A percentile compares a stretch with the other conserved stretches of the same genome.
Conservation (phyloP, 2,113 vertebrate genomes). For the Polyodon spathula region DNA sequence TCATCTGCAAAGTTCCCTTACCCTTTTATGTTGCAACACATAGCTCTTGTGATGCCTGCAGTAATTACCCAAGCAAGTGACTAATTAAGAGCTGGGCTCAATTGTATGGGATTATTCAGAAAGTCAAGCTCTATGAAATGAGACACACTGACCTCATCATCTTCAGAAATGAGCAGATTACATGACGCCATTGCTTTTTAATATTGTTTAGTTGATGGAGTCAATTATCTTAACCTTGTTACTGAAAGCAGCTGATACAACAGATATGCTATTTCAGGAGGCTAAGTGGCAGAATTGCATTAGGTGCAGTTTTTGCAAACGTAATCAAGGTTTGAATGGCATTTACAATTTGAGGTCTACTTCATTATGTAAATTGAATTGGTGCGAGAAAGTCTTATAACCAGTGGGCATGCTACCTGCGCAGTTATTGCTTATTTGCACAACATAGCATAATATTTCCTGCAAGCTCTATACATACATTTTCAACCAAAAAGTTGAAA, state of each 20-base stretch:
- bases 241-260: slow-evolving; percentile 5
- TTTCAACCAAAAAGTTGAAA: too few relatives aligned
- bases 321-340: slow-evolving; percentile 46
- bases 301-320: slow-evolving; percentile 48
- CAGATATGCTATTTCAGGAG: not conserved
- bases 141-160: not conserved
- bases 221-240: slow-evolving; percentile 20
- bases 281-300: slow-evolving; percentile 32
- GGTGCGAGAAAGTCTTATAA: not conserved
- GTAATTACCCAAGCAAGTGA: too few relatives aligned
- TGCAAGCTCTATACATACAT: too few relatives aligned
- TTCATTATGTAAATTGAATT: slow-evolving; percentile 25
- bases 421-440: too few relatives aligned
- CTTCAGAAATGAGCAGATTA: slow-evolving; percentile 13
- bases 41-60: too few relatives aligned
- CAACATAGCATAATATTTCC: too few relatives aligned
- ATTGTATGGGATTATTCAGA: slow-evolving; percentile 1
- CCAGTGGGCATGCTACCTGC: too few relatives aligned
- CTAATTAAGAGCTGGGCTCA: not conserved
- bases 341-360: slow-evolving; percentile 23
- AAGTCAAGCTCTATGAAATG: slow-evolving; percentile 12
- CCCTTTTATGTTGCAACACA: too few relatives aligned
- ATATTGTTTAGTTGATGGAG: slow-evolving; percentile 21
- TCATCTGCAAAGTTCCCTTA: too few relatives aligned
- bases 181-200: slow-evolving; percentile 14